Evolutionary conservation across 2,888 invertebrate genomes (phyloP).

Genomic region (Mimumesa dahlbomi): DNA sequence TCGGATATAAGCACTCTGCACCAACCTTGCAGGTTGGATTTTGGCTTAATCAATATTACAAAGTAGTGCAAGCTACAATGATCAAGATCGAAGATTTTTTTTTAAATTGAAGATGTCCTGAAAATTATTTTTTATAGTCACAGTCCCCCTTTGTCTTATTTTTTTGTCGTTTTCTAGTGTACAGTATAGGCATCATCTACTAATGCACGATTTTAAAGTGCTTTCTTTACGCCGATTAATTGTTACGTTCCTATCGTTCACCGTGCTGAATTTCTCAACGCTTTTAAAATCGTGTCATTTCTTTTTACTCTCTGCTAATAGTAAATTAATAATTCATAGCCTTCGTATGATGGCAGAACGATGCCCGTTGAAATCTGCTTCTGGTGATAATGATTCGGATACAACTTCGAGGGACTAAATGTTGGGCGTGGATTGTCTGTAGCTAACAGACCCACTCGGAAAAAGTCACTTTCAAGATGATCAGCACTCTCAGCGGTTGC

Average conservation of each 20-base stretch:
- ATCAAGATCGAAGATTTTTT: slow-evolving; percentile 31
- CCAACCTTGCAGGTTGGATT: slow-evolving; percentile 37
- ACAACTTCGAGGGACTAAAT: slow-evolving; percentile 45
- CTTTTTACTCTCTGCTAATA: slow-evolving; percentile 1
- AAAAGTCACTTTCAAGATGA: slow-evolving; percentile 65
- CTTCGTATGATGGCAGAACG: slow-evolving; percentile 9
- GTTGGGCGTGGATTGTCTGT: slow-evolving; percentile 22
- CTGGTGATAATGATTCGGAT: slow-evolving; percentile 24
- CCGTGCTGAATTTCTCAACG: slow-evolving; percentile 3
- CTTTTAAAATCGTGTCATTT: slow-evolving; percentile 10
- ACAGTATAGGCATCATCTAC: slow-evolving; percentile 27
- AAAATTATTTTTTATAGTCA: slow-evolving; percentile 25
- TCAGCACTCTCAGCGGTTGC: slow-evolving; percentile 28
- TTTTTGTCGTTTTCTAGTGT: slow-evolving; percentile 1
- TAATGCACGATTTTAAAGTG: slow-evolving; percentile 27
- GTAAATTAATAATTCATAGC: slow-evolving; percentile 31
- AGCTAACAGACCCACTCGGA: slow-evolving; percentile 28
- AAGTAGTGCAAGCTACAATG: slow-evolving; percentile 42
- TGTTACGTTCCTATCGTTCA: slow-evolving; percentile 5
- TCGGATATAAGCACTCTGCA: slow-evolving; percentile 21
- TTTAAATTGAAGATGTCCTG: slow-evolving; percentile 30
- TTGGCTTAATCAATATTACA: slow-evolving; percentile 38
- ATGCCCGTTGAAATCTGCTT: slow-evolving; percentile 24
- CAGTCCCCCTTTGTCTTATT: slow-evolving; percentile 34
- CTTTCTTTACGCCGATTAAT: slow-evolving; percentile 22